Evolutionary conservation across 2,113 vertebrate species (phyloP).

Genomic region (Irena cyanogastra): DNA sequence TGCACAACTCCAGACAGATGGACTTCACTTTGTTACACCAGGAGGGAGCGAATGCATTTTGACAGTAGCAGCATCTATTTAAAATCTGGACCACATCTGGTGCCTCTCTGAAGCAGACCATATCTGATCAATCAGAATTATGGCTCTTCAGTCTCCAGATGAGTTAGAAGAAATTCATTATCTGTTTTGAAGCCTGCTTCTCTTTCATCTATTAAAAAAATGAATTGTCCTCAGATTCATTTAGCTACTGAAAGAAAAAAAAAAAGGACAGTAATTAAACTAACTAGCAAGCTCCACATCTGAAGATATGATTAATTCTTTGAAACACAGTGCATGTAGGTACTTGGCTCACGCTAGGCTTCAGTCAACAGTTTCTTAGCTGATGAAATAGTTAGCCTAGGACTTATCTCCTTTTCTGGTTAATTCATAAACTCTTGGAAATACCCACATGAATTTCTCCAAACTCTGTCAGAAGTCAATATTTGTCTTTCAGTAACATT

Average conservation of each 20-base stretch:
- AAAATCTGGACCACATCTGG: slow-evolving; percentile 65
- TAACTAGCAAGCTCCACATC: neutral
- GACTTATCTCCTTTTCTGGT: neutral
- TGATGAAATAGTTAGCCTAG: neutral
- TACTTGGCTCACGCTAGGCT: neutral
- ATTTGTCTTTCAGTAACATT: neutral
- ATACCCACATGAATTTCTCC: neutral
- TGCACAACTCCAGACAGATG: slow-evolving; percentile 47
- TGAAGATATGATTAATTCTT: slow-evolving; percentile 35
- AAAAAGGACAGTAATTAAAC: slow-evolving; percentile 3
- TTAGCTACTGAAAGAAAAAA: neutral
- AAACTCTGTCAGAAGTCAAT: neutral
- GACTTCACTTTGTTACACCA: slow-evolving; percentile 51
- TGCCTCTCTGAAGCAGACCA: slow-evolving; percentile 23
- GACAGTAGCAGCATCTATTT: slow-evolving; percentile 50
- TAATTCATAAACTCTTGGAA: slow-evolving; percentile 10
- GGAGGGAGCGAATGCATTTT: slow-evolving; percentile 38
- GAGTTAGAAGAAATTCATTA: slow-evolving; percentile 51
- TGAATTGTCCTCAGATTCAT: slow-evolving; percentile 1
- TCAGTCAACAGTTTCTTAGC: slow-evolving; percentile 19
- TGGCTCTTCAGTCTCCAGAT: slow-evolving; percentile 5
- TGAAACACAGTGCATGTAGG: neutral
- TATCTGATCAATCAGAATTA: slow-evolving; percentile 65
- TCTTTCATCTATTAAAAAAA: slow-evolving; percentile 48
- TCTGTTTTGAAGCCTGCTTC: slow-evolving; percentile 40